Percentiles rank a stretch among this genome's conserved stretches.
Conservation (phyloP, 2,113 vertebrate genomes). For the Semnornis frantzii region DNA sequence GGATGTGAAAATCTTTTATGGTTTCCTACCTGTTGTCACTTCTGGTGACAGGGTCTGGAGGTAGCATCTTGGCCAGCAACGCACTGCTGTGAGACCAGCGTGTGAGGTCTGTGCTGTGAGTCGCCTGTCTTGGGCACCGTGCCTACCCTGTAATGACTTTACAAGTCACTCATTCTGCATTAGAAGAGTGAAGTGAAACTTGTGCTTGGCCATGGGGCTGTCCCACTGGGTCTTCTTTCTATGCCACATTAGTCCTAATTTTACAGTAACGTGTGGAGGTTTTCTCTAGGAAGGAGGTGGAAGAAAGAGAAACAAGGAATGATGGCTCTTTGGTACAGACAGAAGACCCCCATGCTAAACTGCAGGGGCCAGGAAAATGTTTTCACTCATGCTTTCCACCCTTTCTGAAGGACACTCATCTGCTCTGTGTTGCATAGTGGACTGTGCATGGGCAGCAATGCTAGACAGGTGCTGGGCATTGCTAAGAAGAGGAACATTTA, state of each 20-base stretch:
- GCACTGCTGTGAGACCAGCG: neutral
- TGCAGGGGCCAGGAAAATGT: neutral
- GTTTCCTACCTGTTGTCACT: neutral
- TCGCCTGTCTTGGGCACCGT: neutral
- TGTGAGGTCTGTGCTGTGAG: neutral
- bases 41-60: neutral
- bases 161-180: neutral
- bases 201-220: neutral
- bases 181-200: neutral
- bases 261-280: neutral
- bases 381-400: neutral
- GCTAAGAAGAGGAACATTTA: neutral
- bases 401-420: neutral
- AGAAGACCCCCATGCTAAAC: neutral
- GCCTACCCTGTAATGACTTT: neutral
- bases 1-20: neutral
- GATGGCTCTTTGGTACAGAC: neutral
- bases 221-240: neutral
- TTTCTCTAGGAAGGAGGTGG: neutral
- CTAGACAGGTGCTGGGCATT: neutral
- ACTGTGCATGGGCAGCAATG: accelerated
- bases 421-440: neutral
- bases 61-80: neutral
- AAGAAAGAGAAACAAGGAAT: neutral
- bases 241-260: neutral